These are phyloP conservation scores for Liodrosophila aerea DNA, from an alignment of 2,888 invertebrate species.

Conservation along the genomic window DNA sequence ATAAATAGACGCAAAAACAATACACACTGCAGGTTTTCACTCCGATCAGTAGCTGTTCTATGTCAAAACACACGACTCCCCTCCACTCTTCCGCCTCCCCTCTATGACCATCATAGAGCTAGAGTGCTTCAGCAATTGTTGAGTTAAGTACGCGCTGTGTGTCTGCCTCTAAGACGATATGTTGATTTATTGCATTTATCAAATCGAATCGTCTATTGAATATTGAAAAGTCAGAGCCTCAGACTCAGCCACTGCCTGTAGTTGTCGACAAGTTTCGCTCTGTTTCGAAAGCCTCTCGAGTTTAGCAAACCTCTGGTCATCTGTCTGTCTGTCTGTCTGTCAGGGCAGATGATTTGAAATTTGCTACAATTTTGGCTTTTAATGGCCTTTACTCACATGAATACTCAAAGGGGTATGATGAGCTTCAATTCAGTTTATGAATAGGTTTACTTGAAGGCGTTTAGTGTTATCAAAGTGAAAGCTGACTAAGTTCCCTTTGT, in stretches of 20 bases:
- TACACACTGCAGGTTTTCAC: slow-evolving; percentile 30
- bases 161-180: not conserved
- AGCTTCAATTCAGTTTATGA: no score
- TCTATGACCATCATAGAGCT: no score
- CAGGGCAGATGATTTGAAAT: slow-evolving; percentile 9
- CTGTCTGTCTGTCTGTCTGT: slow-evolving; percentile 28
- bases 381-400: not conserved
- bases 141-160: not conserved
- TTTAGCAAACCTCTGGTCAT: slow-evolving; percentile 16
- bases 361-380: slow-evolving; percentile 14
- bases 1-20: slow-evolving; percentile 29
- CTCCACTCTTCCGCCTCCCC: not conserved
- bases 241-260: not conserved
- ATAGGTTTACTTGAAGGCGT: not conserved
- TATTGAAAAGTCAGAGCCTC: no score
- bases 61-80: slow-evolving; percentile 34
- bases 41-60: slow-evolving; percentile 52
- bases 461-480: no score
- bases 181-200: slow-evolving; percentile 16
- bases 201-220: slow-evolving; percentile 1
- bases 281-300: slow-evolving; percentile 53
- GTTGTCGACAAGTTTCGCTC: slow-evolving; percentile 61
- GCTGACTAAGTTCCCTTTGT: no score
- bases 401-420: not conserved
- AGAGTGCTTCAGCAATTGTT: slow-evolving; percentile 7